Evolutionary conservation across 2,888 invertebrate genomes (phyloP), one percentile per base, ranked within the genome.

Genomic region (Rhamnusium bicolor): DNA sequence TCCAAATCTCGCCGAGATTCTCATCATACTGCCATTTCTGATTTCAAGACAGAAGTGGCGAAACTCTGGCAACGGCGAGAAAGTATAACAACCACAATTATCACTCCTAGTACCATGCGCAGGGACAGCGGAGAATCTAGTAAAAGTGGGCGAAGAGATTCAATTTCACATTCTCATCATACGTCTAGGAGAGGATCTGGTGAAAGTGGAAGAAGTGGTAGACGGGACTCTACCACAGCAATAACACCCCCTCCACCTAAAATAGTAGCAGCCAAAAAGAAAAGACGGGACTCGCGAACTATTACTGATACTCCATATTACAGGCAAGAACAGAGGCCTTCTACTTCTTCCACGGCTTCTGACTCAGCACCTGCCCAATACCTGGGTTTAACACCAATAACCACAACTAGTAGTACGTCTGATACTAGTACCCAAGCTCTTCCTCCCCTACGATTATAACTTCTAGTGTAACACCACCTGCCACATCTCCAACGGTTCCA

Each of bases 401-500:
- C 80, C 2, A 72, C 73, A 0, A 74, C 77, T 8, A 63, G 71
- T 24, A 74, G 78, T 19, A 80, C 80, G 18, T 79, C 84, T 1
- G 93, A 93, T 79, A 91, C 91, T 54, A 91, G 92, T 83, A 91
- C 92, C 79, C 92, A 92, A 86, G 89, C 90, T 1, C 89, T 92
- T 16, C 92, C 91, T 29, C 92, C 93, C 95, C 96, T 3, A 95
- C 95, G 18, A 96, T 95, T 73, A 93, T 95, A 63, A 95, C 92
- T 82, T 95, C 95, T 51, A 94, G 94, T 71, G 95, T 95, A 18
- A 95, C 95, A 40, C 95, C 95, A 14, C 95, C 95, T 53, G 92
- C 95, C 7, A 93, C 95, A 0, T 95, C 95, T 46, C 95, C 95
- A 0, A 93, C 94, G 0, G 90, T 91, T 8, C 90, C 91, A 0